Percentiles rank a stretch among this genome's conserved stretches.
Conservation (phyloP, 2,113 vertebrate species). For the Apteryx owenii region DNA sequence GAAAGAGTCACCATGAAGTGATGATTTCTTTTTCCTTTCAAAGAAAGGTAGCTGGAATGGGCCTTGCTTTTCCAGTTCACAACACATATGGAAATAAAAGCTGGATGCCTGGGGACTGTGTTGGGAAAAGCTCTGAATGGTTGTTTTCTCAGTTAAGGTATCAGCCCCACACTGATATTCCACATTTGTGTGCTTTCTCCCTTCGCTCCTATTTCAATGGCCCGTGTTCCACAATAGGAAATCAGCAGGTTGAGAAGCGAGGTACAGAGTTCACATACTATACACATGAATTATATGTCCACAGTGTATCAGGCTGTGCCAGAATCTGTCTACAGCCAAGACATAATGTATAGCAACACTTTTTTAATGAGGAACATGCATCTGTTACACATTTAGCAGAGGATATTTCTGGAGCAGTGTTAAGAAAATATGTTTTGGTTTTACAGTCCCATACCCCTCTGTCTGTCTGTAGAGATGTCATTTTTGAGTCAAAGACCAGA, state of each 20-base stretch:
- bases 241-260: slow-evolving; percentile 40
- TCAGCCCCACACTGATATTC: not conserved
- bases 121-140: not conserved
- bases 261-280: slow-evolving; percentile 47
- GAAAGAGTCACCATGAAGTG: not conserved
- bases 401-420: slow-evolving; percentile 61
- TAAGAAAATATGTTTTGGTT: slow-evolving; percentile 65
- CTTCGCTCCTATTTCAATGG: not conserved
- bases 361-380: slow-evolving; percentile 68
- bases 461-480: slow-evolving; percentile 34
- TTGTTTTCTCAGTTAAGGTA: not conserved
- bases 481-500: slow-evolving; percentile 52
- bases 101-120: not conserved
- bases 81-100: not conserved
- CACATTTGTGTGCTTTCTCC: not conserved
- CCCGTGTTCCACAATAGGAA: not conserved
- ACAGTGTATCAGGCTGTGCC: slow-evolving; percentile 54
- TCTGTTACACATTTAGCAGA: slow-evolving; percentile 64
- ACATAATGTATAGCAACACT: slow-evolving; percentile 62
- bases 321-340: slow-evolving; percentile 56
- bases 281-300: slow-evolving; percentile 57
- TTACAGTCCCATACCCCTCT: slow-evolving; percentile 18
- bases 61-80: not conserved
- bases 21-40: slow-evolving; percentile 12
- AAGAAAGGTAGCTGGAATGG: not conserved